phyloP scores from a whole-genome alignment of 2,113 vertebrate species.

The Cavia aperea region DNA sequence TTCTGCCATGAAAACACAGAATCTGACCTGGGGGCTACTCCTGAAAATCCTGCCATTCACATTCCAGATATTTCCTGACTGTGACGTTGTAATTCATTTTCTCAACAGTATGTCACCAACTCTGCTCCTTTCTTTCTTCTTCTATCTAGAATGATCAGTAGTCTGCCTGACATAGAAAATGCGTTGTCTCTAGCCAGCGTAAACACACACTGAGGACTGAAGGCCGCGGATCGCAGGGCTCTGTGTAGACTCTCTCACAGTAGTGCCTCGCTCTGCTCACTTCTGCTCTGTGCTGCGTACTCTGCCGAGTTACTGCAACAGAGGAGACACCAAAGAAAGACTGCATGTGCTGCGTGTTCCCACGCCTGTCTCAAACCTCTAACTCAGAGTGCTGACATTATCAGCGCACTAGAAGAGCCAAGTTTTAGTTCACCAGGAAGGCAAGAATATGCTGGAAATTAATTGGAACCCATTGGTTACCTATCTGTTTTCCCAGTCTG shows the following conservation, averaged over 20 bases:
- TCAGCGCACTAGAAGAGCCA: neutral
- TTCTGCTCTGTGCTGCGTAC: neutral
- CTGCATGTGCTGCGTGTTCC: neutral
- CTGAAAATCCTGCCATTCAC: neutral
- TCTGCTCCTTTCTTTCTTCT: neutral
- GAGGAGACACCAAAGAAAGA: neutral
- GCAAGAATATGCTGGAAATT: neutral
- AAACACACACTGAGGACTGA: neutral
- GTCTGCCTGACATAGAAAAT: neutral
- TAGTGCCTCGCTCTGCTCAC: neutral
- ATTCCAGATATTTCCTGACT: neutral
- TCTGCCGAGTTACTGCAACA: neutral
- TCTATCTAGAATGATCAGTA: neutral
- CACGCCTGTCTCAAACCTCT: neutral
- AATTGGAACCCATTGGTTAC: neutral
- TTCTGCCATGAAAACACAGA: neutral
- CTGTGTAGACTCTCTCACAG: neutral
- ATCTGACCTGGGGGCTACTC: neutral
- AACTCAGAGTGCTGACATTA: neutral
- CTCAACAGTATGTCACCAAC: neutral
- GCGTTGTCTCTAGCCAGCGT: neutral
- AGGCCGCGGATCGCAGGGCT: neutral
- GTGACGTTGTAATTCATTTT: neutral
- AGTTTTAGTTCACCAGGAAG: neutral
- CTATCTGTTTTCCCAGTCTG: neutral